A percentile compares a stretch with the other conserved stretches of the same genome.
phyloP scores from a whole-genome alignment of 2,113 vertebrate species.

The Electrona antarctica region DNA sequence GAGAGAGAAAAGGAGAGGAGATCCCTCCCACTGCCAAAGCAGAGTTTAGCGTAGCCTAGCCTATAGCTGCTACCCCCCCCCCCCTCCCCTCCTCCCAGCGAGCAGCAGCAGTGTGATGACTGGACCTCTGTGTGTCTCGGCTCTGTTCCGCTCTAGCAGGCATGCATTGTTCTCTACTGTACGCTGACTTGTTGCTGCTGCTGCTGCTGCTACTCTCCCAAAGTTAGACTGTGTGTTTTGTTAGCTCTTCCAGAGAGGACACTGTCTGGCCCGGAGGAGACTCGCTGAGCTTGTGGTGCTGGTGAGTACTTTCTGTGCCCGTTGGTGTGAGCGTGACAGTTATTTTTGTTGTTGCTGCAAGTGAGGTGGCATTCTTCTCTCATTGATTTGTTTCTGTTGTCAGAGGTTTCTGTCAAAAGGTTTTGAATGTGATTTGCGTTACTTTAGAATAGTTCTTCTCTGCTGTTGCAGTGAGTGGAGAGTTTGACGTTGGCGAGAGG shows the following conservation, averaged over 20 bases:
- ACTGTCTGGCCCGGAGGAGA: conserved; percentile 15
- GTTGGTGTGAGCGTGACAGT: too few species aligned
- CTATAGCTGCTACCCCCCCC: conserved; percentile 37
- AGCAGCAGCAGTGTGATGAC: conserved; percentile 63
- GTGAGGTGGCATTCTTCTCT: not conserved
- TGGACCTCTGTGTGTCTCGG: conserved; percentile 64
- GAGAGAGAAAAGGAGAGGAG: conserved; percentile 39
- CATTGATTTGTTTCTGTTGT: not conserved
- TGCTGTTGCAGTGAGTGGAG: conserved; percentile 15
- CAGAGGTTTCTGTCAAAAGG: not conserved
- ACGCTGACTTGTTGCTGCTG: conserved; percentile 61
- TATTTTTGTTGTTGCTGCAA: too few species aligned
- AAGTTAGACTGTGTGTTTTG: conserved; percentile 11
- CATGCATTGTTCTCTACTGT: conserved; percentile 74
- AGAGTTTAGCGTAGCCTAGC: conserved; percentile 46
- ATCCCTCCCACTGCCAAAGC: conserved; percentile 48
- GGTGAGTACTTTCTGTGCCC: conserved; percentile 58
- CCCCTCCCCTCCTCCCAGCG: conserved; percentile 8
- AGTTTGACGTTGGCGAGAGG: not conserved
- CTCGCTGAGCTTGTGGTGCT: not conserved
- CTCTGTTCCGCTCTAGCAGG: conserved; percentile 60
- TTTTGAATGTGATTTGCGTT: too few species aligned
- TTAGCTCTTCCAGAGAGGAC: conserved; percentile 11
- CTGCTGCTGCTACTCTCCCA: conserved; percentile 34
- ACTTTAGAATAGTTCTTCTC: not conserved